A percentile compares a stretch with the other conserved stretches of the same genome.
Evolutionary conservation across 2,113 vertebrate species (phyloP).

Genomic region (Brachionichthys hirsutus): DNA sequence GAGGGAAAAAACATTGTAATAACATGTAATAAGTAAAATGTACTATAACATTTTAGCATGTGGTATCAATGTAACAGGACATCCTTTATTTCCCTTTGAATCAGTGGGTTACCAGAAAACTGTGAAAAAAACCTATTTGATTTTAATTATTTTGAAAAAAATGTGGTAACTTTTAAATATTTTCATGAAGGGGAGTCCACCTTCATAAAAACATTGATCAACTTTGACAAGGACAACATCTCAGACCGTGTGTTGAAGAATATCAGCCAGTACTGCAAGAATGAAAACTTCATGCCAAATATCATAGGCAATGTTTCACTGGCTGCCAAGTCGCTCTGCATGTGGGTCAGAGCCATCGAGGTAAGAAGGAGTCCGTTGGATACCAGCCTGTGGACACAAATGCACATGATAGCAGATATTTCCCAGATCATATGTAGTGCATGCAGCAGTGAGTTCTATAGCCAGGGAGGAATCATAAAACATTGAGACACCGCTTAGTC

Average conservation of each 20-base stretch:
- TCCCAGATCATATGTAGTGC: not conserved
- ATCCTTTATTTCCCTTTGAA: no score
- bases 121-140: no score
- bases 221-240: slow-evolving; percentile 91
- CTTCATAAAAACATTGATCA: slow-evolving; percentile 87
- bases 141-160: not conserved
- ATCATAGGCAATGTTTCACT: slow-evolving; percentile 86
- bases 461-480: not conserved
- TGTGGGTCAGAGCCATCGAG: slow-evolving; percentile 95
- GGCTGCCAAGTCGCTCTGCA: slow-evolving; percentile 89
- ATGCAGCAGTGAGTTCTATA: no score
- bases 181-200: slow-evolving; percentile 81
- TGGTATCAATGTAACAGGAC: no score
- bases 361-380: slow-evolving; percentile 55
- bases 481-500: not conserved
- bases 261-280: slow-evolving; percentile 82
- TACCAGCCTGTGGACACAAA: slow-evolving; percentile 1
- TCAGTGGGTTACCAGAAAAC: no score
- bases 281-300: slow-evolving; percentile 85
- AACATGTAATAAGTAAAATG: no score
- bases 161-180: not conserved
- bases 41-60: no score
- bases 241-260: slow-evolving; percentile 86
- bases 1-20: no score
- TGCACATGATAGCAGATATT: slow-evolving; percentile 8